Evolutionary conservation across 92 coral and sea anemone species (phyloP).

Genomic region (Bergia puertoricense): DNA sequence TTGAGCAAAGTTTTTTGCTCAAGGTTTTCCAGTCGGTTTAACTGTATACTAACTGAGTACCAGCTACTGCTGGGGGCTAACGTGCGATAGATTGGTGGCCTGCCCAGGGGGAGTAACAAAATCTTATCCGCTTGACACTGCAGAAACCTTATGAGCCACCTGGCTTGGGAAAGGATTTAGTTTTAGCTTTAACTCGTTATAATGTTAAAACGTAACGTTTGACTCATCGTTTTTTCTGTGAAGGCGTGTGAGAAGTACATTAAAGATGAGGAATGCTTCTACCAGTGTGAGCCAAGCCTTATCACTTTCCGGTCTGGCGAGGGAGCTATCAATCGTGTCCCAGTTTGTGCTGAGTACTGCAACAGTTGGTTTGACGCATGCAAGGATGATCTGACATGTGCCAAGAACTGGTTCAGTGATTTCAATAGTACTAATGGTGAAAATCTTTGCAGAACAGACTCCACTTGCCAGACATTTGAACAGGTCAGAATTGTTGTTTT

Average conservation of each 20-base stretch:
- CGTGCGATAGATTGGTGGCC: too few relatives aligned
- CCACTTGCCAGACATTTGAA: conserved; percentile 71
- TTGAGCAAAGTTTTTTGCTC: too few relatives aligned
- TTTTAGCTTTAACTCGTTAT: too few relatives aligned
- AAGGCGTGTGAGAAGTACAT: conserved; percentile 81
- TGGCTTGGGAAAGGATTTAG: too few relatives aligned
- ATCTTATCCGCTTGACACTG: too few relatives aligned
- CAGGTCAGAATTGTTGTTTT: conserved; percentile 50
- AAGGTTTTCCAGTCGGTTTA: too few relatives aligned
- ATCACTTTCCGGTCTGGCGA: conserved; percentile 64
- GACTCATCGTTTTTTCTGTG: neutral
- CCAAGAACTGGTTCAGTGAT: conserved; percentile 62
- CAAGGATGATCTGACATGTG: conserved; percentile 80
- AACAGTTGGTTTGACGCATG: conserved; percentile 87
- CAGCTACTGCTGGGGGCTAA: too few relatives aligned
- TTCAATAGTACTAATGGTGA: conserved; percentile 56
- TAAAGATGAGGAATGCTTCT: conserved; percentile 86
- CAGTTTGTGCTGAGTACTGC: conserved; percentile 81
- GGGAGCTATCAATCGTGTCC: conserved; percentile 56
- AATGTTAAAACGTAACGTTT: too few relatives aligned
- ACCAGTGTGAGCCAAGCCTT: conserved; percentile 84
- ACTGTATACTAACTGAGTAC: too few relatives aligned
- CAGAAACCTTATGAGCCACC: too few relatives aligned
- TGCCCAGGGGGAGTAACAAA: too few relatives aligned
- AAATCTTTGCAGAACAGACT: conserved; percentile 61